Percentiles rank a stretch among this genome's conserved stretches.
Conservation (phyloP, 2,888 invertebrate species). For the Minunthozetes semirufus region DNA sequence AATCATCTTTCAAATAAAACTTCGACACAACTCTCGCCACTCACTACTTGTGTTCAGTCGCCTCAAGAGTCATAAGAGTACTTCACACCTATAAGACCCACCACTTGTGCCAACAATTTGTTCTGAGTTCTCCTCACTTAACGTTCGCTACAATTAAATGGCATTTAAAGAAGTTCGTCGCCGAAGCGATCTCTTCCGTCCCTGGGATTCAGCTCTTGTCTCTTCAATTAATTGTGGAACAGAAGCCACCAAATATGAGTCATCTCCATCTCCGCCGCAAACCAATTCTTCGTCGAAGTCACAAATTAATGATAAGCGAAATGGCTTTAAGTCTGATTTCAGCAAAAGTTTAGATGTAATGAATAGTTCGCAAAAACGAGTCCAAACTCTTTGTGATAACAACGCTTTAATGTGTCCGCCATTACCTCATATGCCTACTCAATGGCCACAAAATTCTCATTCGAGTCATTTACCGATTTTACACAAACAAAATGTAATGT, state of each 20-base stretch:
- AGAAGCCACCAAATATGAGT: neutral
- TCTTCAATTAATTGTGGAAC: neutral
- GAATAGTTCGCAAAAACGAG: neutral
- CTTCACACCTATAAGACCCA: neutral
- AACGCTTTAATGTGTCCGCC: neutral
- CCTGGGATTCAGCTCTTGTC: conserved; percentile 38
- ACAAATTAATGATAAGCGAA: neutral
- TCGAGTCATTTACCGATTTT: conserved; percentile 14
- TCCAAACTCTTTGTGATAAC: neutral
- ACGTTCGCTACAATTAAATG: conserved; percentile 25
- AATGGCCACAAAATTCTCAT: neutral
- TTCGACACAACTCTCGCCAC: conserved; percentile 9
- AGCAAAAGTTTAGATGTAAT: neutral
- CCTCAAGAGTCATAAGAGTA: neutral
- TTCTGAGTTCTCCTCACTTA: neutral
- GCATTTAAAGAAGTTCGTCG: conserved; percentile 41
- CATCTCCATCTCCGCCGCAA: neutral
- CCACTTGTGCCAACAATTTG: neutral
- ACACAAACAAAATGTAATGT: neutral
- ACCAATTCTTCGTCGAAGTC: neutral
- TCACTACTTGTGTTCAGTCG: neutral
- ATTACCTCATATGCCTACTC: neutral
- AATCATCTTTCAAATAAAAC: conserved; percentile 29
- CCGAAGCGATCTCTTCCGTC: conserved; percentile 39
- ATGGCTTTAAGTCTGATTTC: neutral